Evolutionary conservation across 2,888 invertebrate genomes (phyloP).

Genomic region (Dynastes grantii): DNA sequence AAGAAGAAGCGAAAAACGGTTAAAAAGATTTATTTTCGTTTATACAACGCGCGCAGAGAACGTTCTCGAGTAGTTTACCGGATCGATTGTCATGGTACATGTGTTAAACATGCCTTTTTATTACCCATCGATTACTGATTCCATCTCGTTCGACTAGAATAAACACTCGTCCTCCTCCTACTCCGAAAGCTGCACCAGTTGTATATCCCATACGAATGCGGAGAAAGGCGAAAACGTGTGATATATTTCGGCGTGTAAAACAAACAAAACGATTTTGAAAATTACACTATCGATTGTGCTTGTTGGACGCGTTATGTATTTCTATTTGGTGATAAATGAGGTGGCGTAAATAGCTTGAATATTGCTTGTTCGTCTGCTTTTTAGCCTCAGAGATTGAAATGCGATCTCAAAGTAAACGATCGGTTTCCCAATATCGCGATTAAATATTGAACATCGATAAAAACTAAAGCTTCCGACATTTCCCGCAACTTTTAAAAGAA

Average conservation of each 20-base stretch:
- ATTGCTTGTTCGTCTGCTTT: not conserved
- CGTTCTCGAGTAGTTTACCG: constrained; percentile 21
- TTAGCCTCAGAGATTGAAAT: not conserved
- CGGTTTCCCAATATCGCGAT: not conserved
- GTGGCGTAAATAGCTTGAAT: not conserved
- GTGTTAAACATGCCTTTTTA: constrained; percentile 34
- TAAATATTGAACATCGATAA: not conserved
- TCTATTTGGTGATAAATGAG: constrained; percentile 15
- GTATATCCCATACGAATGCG: not conserved
- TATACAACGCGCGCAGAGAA: constrained; percentile 27
- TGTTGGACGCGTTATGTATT: constrained; percentile 1
- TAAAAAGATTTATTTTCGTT: constrained; percentile 32
- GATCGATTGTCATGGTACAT: constrained; percentile 30
- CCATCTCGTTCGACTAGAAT: constrained; percentile 23
- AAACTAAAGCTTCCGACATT: no score
- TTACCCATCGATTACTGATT: constrained; percentile 32
- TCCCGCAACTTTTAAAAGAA: no score
- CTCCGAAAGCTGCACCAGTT: not conserved
- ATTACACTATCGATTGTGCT: not conserved
- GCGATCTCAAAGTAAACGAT: not conserved
- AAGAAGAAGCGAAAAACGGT: constrained; percentile 21
- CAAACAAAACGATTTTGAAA: constrained; percentile 8
- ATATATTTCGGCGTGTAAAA: constrained; percentile 3
- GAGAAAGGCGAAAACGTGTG: constrained; percentile 3
- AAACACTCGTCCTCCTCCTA: constrained; percentile 21